Evolutionary conservation across 1,140 invertebrate genomes (phyloP).

Genomic region (Camponotus vicinus): DNA sequence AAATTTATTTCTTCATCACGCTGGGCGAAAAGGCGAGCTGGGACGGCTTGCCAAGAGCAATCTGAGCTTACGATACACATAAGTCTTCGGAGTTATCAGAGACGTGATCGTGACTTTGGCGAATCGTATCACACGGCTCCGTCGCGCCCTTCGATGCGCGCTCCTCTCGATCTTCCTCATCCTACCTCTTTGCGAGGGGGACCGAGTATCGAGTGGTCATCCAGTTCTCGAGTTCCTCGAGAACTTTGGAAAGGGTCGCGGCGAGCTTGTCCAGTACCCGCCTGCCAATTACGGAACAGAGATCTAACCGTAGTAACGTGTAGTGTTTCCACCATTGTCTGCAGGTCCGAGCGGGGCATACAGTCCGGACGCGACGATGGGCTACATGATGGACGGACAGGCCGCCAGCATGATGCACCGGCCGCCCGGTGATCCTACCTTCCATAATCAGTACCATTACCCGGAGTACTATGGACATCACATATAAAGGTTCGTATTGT

Average conservation of each 20-base stretch:
- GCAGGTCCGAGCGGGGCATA: constrained; percentile 97
- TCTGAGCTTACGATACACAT: constrained; percentile 12
- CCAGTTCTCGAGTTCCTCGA: constrained; percentile 53
- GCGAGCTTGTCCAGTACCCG: constrained; percentile 81
- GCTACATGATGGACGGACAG: constrained; percentile 98
- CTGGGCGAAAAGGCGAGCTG: background rate
- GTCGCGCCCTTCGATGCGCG: constrained; percentile 38
- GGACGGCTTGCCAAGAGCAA: background rate
- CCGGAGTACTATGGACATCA: constrained; percentile 96
- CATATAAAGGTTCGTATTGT: constrained; percentile 88
- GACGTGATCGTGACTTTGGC: constrained; percentile 53
- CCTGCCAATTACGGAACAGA: constrained; percentile 83
- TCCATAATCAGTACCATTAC: constrained; percentile 97
- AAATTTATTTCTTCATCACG: background rate
- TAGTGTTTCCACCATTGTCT: constrained; percentile 94
- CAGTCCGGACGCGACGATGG: constrained; percentile 97
- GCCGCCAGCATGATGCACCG: constrained; percentile 96
- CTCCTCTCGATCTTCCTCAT: constrained; percentile 37
- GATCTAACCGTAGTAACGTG: constrained; percentile 87
- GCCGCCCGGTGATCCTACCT: constrained; percentile 95
- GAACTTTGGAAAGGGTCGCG: constrained; percentile 61
- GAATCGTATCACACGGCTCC: constrained; percentile 71
- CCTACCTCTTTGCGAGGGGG: constrained; percentile 28
- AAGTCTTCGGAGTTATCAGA: constrained; percentile 21
- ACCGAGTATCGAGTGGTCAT: constrained; percentile 53